These are phyloP conservation scores for Melitaea athalia DNA, from an alignment of 2,888 invertebrate genomes.

Conservation along the genomic window DNA sequence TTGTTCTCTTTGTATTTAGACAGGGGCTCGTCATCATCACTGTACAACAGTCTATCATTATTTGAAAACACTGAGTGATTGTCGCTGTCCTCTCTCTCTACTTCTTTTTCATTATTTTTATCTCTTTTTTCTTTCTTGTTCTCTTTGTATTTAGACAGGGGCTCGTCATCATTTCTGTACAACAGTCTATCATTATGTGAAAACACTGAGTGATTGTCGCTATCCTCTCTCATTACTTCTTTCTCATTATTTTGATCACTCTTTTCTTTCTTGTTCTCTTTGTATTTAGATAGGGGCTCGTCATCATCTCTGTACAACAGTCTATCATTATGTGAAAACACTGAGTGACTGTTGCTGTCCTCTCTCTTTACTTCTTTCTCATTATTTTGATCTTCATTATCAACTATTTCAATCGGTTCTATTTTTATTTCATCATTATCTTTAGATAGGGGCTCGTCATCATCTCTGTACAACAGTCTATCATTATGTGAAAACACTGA, in stretches of 20 bases:
- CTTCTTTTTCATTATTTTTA: conserved; percentile 41
- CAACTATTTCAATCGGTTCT: too few species aligned
- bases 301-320: conserved; percentile 58
- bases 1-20: conserved; percentile 58
- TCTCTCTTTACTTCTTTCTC: conserved; percentile 54
- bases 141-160: conserved; percentile 58
- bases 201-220: conserved; percentile 42
- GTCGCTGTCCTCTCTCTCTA: conserved; percentile 54
- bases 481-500: too few species aligned
- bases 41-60: conserved; percentile 51
- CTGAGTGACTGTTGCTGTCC: conserved; percentile 44
- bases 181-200: conserved; percentile 53
- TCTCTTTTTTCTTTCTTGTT: conserved; percentile 47
- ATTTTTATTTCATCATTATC: too few species aligned
- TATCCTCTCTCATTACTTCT: conserved; percentile 53
- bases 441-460: too few species aligned
- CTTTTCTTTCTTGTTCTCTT: conserved; percentile 50
- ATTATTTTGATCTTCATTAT: too few species aligned
- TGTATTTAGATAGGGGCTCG: conserved; percentile 62
- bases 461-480: too few species aligned
- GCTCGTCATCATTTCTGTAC: conserved; percentile 65
- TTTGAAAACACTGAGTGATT: conserved; percentile 47
- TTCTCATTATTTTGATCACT: conserved; percentile 41
- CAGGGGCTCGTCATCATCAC: conserved; percentile 66
- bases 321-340: conserved; percentile 53